These are phyloP conservation scores for Terebella lapidaria DNA, from an alignment of 2,888 invertebrate species.

Conservation along the genomic window DNA sequence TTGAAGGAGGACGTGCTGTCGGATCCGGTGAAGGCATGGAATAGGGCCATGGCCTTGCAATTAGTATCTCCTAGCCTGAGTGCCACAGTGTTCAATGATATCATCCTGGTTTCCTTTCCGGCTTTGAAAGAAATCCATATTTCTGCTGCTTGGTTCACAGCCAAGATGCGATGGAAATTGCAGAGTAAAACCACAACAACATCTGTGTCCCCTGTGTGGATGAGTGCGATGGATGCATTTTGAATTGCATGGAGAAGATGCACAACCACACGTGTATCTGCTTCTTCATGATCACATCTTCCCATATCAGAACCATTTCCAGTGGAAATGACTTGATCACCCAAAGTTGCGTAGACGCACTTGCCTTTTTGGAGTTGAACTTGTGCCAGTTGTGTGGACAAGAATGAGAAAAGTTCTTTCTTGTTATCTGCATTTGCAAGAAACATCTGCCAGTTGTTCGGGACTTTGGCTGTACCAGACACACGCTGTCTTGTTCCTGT, in stretches of 20 bases:
- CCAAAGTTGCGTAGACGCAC: neutral
- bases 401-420: constrained; percentile 13
- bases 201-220: constrained; percentile 3
- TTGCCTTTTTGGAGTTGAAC: neutral
- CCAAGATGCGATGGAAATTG: constrained; percentile 15
- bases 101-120: constrained; percentile 14
- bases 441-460: constrained; percentile 10
- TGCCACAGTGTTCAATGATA: constrained; percentile 15
- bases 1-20: constrained; percentile 17
- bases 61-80: constrained; percentile 13
- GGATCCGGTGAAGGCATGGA: constrained; percentile 20
- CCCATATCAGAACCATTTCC: neutral
- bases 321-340: neutral
- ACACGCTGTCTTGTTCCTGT: constrained; percentile 11
- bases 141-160: constrained; percentile 11
- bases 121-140: constrained; percentile 14
- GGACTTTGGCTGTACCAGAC: constrained; percentile 11
- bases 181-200: constrained; percentile 1
- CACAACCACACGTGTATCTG: constrained; percentile 13
- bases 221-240: too few species aligned
- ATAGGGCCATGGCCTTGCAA: constrained; percentile 18
- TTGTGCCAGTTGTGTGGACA: constrained; percentile 6
- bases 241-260: too few species aligned
- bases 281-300: constrained; percentile 12
- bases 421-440: constrained; percentile 15